Base-by-base conservation (phyloP, 2,797 vertebrate species). In the Orientallactaga sibirica region DNA sequence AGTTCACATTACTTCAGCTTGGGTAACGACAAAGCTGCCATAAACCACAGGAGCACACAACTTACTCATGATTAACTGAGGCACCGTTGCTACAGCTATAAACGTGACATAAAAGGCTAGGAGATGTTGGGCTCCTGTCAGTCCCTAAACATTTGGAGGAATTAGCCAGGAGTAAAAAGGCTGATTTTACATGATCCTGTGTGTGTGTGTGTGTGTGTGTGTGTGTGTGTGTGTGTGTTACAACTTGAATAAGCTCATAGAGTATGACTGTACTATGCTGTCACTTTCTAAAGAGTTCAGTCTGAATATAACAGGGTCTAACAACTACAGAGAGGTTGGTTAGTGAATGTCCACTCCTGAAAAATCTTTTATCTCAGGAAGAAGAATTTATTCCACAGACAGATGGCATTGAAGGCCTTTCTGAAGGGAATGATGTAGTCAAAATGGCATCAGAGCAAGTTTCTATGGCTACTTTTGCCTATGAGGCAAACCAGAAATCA, bases 21-120 rank as follows among this genome's bases (percentile, higher is more conserved):
- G 25, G 62, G 79, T 61, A 29, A 94, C 64, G 43, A 77, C 43
- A 66, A 77, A 61, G n/a, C 62, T 88, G 29, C 86, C 43, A 82
- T 43, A 77, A 93, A 75, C n/a, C 58, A 74, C 52, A 92, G 25
- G 25, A 88, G 61, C 25, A 67, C 22, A 78, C 12, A 61, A 11
- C 41, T 89, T 88, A 73, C 86, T 66, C 80, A 41, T 55, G 43
- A 80, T 33, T 95, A 86, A 41, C 24, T 78, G 8, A 81, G 66
- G 74, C 75, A 4, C 55, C 3, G 25, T 18, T 2, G 19, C 48
- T 64, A 62, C 8, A 62, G 25, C 41, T 90, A 19, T 55, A 71
- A 75, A 75, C 62, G 6, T n/a, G n/a, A 24, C 33, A 29, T 62
- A 41, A 16, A 55, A 70, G 29, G 37, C 48, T 22, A 52, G 70